Evolutionary conservation across 2,888 invertebrate genomes (phyloP).

Genomic region (Trachelus troglodyta): DNA sequence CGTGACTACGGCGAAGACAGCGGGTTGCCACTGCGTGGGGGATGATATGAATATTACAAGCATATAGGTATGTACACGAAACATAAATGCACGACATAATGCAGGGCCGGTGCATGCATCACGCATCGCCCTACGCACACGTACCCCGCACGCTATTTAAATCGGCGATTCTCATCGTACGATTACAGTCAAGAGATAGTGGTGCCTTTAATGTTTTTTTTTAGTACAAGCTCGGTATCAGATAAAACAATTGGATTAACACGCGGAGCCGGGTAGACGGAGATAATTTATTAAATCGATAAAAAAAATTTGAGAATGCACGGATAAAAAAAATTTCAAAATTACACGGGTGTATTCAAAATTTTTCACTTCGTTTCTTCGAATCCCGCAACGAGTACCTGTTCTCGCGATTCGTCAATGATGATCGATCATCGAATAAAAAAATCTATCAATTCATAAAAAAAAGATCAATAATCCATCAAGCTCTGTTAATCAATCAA

Average conservation of each 20-base stretch:
- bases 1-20: background rate
- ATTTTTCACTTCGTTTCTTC: background rate
- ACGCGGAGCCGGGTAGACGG: background rate
- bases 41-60: background rate
- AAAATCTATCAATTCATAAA: background rate
- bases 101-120: background rate
- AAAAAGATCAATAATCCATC: background rate
- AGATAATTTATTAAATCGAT: background rate
- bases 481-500: background rate
- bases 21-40: conserved; percentile 2
- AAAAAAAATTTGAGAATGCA: background rate
- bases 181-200: background rate
- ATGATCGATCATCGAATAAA: background rate
- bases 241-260: background rate
- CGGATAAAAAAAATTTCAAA: background rate
- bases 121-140: conserved; percentile 3
- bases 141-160: background rate
- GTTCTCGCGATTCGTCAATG: background rate
- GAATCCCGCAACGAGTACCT: background rate
- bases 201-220: background rate
- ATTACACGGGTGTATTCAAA: background rate
- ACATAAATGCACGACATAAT: background rate
- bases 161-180: conserved; percentile 4
- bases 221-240: background rate
- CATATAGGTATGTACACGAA: background rate